Evolutionary conservation across 2,113 vertebrate species (phyloP), one percentile per base, ranked within the genome.

Genomic region (Pseudorasbora parva): DNA sequence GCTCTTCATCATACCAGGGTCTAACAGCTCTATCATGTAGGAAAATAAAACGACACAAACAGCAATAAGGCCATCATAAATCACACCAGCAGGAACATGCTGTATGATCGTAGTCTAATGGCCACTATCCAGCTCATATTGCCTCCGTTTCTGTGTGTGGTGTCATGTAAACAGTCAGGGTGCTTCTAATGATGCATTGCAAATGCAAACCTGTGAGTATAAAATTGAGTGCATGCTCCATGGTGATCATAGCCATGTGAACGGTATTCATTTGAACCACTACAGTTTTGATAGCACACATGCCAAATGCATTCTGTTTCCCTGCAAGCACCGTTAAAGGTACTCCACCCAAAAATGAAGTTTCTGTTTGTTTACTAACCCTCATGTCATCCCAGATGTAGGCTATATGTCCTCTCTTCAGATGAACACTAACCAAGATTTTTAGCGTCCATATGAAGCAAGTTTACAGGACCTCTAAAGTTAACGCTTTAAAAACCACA

Each of bases 21-120:
- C 84, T 89, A 92, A 91, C 88, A 89, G 87, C 71, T 47, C 75
- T 84, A 89, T 91, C 90, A 88, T 90, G 89, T 88, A 89, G 86
- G 82, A 79, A 91, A 90, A 92, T 88, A 86, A 83, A 86, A 88
- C 78, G 90, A 86, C 83, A 88, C 87, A 90, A 90, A 88, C 81
- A 84, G 72, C 43, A 73, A 89, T 86, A 87, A 64, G 41, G 86
- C 82, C 82, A 71, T 87, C 78, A 78, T 90, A 86, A 90, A 91
- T 92, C 90, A 91, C 81, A 84, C 62, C 45, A 85, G 68, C 23
- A 30, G 71, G 78, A 84, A 88, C 71, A 81, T 60, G 82, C 75
- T 77, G 66, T 71, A 78, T 89, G 89, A 90, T 89, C 79, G 41
- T n/a, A 74, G 75, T 76, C 75, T 86, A 87, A 90, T 84, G 82